Evolutionary conservation across 2,797 vertebrate genomes (phyloP), one percentile per base, ranked within the genome.

Genomic region (Cyprinella venusta): DNA sequence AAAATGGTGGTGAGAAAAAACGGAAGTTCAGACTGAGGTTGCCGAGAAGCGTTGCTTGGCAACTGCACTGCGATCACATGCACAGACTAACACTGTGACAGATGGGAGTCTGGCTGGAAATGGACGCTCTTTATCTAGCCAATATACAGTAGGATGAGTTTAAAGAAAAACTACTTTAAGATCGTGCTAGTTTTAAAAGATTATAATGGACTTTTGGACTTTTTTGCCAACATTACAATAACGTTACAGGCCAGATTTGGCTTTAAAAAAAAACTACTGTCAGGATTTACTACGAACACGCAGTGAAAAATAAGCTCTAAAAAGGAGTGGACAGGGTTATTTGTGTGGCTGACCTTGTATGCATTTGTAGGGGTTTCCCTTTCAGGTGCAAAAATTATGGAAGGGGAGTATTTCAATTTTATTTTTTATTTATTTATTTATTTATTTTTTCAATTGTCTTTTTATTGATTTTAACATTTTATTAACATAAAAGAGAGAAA

Each of bases 1-100:
- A 42, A 56, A 68, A 78, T 56, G 5, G 54, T 19, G 2, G 12
- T 21, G 26, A 78, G 10, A 30, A 81, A 79, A 80, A 69, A 26
- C 10, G 68, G 79, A 84, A 87, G 91, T 93, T 92, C 89, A 92
- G 40, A 77, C 59, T 19, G 19, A 72, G 54, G 50, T 78, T 78
- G 79, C 76, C 82, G 33, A 83, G 65, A 68, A 56, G 19, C 15
- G 81, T 83, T 79, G 76, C 85, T 75, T 72, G 56, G 85, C 81
- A 86, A 80, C 81, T 65, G 52, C 71, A 79, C 52, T 71, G 74
- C 18, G 7, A 83, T 68, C 69, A 79, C 89, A 87, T 81, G 26
- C 59, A 76, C 38, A 75, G 75, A 72, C 80, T 65, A 82, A 48
- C 48, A 68, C 21, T 10, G 59, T 59, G 59, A 30, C 84, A 85